Conservation (phyloP, 2,113 vertebrate species). For the Onychostoma macrolepis region DNA sequence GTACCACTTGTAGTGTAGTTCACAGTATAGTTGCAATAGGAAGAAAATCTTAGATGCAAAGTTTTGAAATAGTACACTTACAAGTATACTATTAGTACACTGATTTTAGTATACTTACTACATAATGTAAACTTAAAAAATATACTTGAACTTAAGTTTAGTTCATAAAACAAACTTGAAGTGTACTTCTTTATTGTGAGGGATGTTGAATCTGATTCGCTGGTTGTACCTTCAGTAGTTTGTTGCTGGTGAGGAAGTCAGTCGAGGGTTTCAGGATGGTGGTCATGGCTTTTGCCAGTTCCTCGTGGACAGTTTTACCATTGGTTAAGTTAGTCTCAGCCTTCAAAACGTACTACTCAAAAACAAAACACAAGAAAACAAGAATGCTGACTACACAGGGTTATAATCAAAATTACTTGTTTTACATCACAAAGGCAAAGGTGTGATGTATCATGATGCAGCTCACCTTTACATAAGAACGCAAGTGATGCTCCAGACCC, state of each 20-base stretch:
- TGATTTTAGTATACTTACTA: neutral
- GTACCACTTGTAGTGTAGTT: neutral
- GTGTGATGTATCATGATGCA: neutral
- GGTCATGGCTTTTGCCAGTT: conserved; percentile 95
- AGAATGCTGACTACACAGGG: neutral
- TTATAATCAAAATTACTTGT: neutral
- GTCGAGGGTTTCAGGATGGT: conserved; percentile 96
- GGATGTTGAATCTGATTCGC: neutral
- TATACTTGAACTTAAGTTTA: neutral
- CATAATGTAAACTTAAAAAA: neutral
- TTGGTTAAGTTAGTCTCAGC: conserved; percentile 86
- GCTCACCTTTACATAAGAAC: conserved; percentile 95
- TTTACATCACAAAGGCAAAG: neutral
- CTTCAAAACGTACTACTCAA: conserved; percentile 89
- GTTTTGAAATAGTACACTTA: neutral
- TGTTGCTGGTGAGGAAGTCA: conserved; percentile 98
- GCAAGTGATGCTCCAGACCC: conserved; percentile 92
- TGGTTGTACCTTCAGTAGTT: conserved; percentile 90
- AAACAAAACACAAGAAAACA: conserved; percentile 12
- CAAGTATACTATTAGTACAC: neutral
- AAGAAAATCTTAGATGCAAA: neutral
- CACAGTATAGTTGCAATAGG: neutral
- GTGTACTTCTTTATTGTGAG: neutral
- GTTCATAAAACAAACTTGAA: neutral
- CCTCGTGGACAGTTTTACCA: conserved; percentile 90